Percentiles rank a stretch among this genome's conserved stretches.
These are phyloP conservation scores for Parelbella ahira DNA, from an alignment of 2,888 invertebrate genomes.

Conservation along the genomic window DNA sequence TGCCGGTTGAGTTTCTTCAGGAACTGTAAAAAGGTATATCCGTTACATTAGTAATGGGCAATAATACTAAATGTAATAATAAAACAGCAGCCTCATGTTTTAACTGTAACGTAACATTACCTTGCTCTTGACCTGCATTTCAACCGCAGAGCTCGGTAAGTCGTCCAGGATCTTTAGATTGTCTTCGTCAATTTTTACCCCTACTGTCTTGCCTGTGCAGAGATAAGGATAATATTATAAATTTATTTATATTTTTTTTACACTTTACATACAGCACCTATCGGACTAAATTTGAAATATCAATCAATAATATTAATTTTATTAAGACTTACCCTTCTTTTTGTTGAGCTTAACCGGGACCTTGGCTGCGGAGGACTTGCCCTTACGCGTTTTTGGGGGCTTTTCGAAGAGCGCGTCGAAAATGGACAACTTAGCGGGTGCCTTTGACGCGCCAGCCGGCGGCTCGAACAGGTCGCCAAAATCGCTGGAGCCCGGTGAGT, in stretches of 20 bases:
- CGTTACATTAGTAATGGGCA: too few relatives aligned
- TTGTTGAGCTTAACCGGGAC: conserved; percentile 40
- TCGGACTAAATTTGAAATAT: too few relatives aligned
- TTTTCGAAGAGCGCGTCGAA: conserved; percentile 84
- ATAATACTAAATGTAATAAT: too few relatives aligned
- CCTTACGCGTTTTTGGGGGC: conserved; percentile 35
- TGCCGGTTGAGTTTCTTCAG: conserved; percentile 97
- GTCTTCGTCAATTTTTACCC: conserved; percentile 88
- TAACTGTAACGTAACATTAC: too few relatives aligned
- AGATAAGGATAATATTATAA: neutral
- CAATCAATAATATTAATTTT: too few relatives aligned
- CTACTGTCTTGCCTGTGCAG: conserved; percentile 78
- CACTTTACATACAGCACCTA: too few relatives aligned
- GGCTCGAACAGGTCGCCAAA: conserved; percentile 94
- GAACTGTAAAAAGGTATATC: conserved; percentile 81
- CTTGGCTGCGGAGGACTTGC: conserved; percentile 28
- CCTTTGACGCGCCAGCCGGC: conserved; percentile 60
- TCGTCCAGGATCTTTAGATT: conserved; percentile 92
- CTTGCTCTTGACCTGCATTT: conserved; percentile 96
- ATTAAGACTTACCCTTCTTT: conserved; percentile 68
- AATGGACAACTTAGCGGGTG: conserved; percentile 45
- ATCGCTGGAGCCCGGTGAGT: conserved; percentile 93
- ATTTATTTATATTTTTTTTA: too few relatives aligned
- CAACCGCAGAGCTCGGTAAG: conserved; percentile 94
- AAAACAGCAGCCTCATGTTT: too few relatives aligned